A percentile compares a stretch with the other conserved stretches of the same genome.
Conservation (phyloP, 2,888 invertebrate species). For the Temnothorax ravouxi region DNA sequence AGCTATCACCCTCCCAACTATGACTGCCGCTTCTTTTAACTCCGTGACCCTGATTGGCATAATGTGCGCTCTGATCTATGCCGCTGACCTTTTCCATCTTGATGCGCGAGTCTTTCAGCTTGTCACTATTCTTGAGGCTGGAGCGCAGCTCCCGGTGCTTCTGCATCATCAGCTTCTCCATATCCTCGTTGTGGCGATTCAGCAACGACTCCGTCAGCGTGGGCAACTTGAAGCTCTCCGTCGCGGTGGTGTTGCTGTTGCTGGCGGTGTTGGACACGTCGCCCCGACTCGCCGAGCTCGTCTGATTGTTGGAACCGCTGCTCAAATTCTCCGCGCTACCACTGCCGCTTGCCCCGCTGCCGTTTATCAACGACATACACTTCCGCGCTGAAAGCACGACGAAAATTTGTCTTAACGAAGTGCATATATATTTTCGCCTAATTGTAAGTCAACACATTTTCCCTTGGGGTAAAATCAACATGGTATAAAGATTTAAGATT, state of each 20-base stretch:
- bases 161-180: slow-evolving; percentile 93
- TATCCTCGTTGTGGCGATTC: slow-evolving; percentile 91
- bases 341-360: slow-evolving; percentile 88
- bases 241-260: slow-evolving; percentile 76
- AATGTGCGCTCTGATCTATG: slow-evolving; percentile 79
- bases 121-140: slow-evolving; percentile 86
- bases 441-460: not conserved
- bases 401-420: not conserved
- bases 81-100: slow-evolving; percentile 85
- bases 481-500: not conserved
- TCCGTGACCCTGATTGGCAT: slow-evolving; percentile 86
- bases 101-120: slow-evolving; percentile 87
- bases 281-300: slow-evolving; percentile 86
- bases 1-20: slow-evolving; percentile 88
- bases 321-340: slow-evolving; percentile 89
- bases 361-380: slow-evolving; percentile 87
- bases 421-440: not conserved
- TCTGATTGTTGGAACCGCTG: slow-evolving; percentile 88
- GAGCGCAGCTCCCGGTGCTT: slow-evolving; percentile 90
- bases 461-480: not conserved
- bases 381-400: slow-evolving; percentile 81
- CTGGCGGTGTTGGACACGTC: slow-evolving; percentile 87
- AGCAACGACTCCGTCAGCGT: slow-evolving; percentile 89
- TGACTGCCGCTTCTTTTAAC: slow-evolving; percentile 89
- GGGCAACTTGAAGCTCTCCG: slow-evolving; percentile 86